These are phyloP conservation scores for Neosilurus hyrtlii DNA, from an alignment of 2,797 vertebrate genomes.

Conservation along the genomic window DNA sequence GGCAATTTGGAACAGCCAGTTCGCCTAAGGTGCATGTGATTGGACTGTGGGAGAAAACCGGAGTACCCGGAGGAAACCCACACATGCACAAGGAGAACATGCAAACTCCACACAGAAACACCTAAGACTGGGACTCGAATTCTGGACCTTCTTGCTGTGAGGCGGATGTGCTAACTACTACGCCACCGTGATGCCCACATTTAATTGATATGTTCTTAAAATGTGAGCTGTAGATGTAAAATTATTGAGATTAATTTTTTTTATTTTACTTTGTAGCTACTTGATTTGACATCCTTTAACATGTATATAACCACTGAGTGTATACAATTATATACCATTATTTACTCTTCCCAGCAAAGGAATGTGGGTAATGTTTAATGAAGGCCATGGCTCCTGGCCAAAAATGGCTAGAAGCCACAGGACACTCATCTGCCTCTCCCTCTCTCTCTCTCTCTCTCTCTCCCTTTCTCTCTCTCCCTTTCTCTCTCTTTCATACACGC, in stretches of 20 bases:
- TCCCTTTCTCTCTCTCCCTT: conserved; percentile 5
- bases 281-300: conserved; percentile 35
- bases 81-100: too few relatives aligned
- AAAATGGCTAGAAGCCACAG: conserved; percentile 53
- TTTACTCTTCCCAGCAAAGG: conserved; percentile 37
- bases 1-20: too few relatives aligned
- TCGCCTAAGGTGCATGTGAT: too few relatives aligned
- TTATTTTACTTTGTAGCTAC: conserved; percentile 18
- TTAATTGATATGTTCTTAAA: neutral
- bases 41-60: too few relatives aligned
- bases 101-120: too few relatives aligned
- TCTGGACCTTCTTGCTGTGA: too few relatives aligned
- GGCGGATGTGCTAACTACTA: too few relatives aligned
- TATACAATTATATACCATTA: conserved; percentile 25
- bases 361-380: conserved; percentile 66
- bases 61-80: too few relatives aligned
- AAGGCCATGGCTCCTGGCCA: conserved; percentile 59
- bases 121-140: too few relatives aligned
- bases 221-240: neutral
- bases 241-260: neutral
- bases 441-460: neutral
- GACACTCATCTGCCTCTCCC: conserved; percentile 36
- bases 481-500: conserved; percentile 1
- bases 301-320: conserved; percentile 17
- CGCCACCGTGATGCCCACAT: too few relatives aligned